phyloP scores from a whole-genome alignment of 2,113 vertebrate genomes.

The Lepus americanus region DNA sequence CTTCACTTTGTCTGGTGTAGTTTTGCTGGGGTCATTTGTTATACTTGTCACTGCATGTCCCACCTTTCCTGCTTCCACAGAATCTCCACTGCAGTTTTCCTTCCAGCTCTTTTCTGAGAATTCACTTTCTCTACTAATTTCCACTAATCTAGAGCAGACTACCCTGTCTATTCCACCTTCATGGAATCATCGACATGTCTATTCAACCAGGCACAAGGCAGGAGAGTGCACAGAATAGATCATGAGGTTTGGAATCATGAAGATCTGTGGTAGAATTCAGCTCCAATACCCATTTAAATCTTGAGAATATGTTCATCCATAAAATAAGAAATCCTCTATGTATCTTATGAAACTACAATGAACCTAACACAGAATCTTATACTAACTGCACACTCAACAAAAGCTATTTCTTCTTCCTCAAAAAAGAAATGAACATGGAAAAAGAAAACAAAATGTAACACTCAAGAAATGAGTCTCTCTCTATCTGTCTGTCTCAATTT shows the following conservation, averaged over 20 bases:
- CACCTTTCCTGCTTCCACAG: too few relatives aligned
- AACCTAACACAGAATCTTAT: neutral
- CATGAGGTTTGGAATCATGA: neutral
- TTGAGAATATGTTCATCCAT: constrained; percentile 9
- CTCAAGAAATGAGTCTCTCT: constrained; percentile 63
- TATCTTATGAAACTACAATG: neutral
- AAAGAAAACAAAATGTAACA: constrained; percentile 25
- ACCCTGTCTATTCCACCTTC: too few relatives aligned
- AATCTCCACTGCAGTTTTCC: too few relatives aligned
- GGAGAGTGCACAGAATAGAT: neutral
- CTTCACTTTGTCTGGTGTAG: too few relatives aligned
- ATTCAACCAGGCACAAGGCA: neutral
- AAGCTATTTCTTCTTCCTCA: constrained; percentile 1
- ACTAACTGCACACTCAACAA: neutral
- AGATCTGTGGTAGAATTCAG: neutral
- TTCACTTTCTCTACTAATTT: too few relatives aligned
- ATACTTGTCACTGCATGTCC: too few relatives aligned
- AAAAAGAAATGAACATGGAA: neutral
- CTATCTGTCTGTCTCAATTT: constrained; percentile 64
- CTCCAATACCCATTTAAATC: constrained; percentile 3
- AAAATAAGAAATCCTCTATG: neutral
- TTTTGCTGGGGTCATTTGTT: too few relatives aligned
- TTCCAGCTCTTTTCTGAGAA: too few relatives aligned
- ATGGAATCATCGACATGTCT: too few relatives aligned
- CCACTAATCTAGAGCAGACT: too few relatives aligned